Evolutionary conservation across 2,113 vertebrate species (phyloP).

Genomic region (Nothobranchius kuhntae): DNA sequence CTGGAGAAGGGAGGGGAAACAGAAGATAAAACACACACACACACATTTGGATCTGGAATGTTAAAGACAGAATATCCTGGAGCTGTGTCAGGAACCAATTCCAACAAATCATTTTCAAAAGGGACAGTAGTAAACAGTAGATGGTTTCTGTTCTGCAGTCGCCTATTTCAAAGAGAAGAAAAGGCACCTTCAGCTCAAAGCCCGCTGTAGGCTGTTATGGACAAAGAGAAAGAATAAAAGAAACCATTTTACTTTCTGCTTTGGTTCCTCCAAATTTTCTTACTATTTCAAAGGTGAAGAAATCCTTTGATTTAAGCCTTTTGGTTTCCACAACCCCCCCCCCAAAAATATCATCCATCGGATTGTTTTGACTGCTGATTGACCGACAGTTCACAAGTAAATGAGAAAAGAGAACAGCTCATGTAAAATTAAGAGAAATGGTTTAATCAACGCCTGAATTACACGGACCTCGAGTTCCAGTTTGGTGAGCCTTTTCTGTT

Average conservation of each 20-base stretch:
- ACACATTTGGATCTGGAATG: slow-evolving; percentile 44
- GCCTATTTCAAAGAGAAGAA: slow-evolving; percentile 54
- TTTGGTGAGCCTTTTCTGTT: slow-evolving; percentile 76
- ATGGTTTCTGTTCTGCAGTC: slow-evolving; percentile 15
- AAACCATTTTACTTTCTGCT: slow-evolving; percentile 24
- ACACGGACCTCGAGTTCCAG: slow-evolving; percentile 75
- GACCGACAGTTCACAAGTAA: slow-evolving; percentile 51
- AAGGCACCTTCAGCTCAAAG: slow-evolving; percentile 59
- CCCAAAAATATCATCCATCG: slow-evolving; percentile 29
- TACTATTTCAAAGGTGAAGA: slow-evolving; percentile 35
- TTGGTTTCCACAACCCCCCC: slow-evolving; percentile 28
- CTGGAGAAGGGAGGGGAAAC: slow-evolving; percentile 7
- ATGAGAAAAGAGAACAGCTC: slow-evolving; percentile 59
- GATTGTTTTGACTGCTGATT: slow-evolving; percentile 55
- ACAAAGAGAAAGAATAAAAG: slow-evolving; percentile 39
- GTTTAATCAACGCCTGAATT: slow-evolving; percentile 76
- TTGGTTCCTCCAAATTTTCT: slow-evolving; percentile 9
- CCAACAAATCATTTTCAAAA: slow-evolving; percentile 75
- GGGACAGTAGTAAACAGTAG: slow-evolving; percentile 63
- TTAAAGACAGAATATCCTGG: slow-evolving; percentile 69
- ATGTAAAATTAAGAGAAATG: slow-evolving; percentile 76
- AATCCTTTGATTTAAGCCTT: slow-evolving; percentile 24
- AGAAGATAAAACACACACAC: slow-evolving; percentile 16
- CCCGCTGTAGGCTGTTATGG: slow-evolving; percentile 31
- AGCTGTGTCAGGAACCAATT: slow-evolving; percentile 74